Evolutionary conservation across 2,888 invertebrate species (phyloP).

Genomic region (Chrysolina oricalcia): DNA sequence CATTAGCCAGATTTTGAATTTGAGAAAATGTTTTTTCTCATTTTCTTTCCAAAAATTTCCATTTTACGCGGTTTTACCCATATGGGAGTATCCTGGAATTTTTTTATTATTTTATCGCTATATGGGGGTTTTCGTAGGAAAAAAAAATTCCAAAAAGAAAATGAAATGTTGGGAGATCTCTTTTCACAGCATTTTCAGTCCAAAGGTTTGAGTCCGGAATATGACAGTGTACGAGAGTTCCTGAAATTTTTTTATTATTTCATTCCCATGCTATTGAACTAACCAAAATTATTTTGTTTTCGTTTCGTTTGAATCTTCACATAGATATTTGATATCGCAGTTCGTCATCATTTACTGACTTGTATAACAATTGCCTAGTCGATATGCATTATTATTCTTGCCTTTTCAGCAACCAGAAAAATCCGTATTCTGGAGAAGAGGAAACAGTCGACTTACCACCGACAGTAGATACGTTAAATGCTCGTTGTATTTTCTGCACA

Average conservation of each 20-base stretch:
- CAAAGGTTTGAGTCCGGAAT: slow-evolving; percentile 17
- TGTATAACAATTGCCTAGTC: slow-evolving; percentile 27
- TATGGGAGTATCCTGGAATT: slow-evolving; percentile 3
- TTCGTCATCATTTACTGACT: slow-evolving; percentile 27
- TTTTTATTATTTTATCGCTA: slow-evolving; percentile 24
- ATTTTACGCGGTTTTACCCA: too few species aligned
- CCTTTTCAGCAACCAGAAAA: slow-evolving; percentile 26
- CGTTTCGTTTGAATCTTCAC: slow-evolving; percentile 8
- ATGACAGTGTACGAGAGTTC: slow-evolving; percentile 2
- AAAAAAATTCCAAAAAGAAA: slow-evolving; percentile 13
- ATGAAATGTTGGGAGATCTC: slow-evolving; percentile 12
- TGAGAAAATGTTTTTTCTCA: slow-evolving; percentile 1
- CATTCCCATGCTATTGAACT: neutral
- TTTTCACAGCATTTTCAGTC: slow-evolving; percentile 7
- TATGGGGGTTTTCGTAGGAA: slow-evolving; percentile 12
- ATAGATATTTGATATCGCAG: slow-evolving; percentile 23
- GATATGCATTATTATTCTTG: slow-evolving; percentile 26
- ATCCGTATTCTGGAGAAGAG: slow-evolving; percentile 19
- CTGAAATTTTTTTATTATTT: slow-evolving; percentile 17
- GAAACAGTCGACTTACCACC: slow-evolving; percentile 21
- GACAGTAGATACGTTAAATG: slow-evolving; percentile 25
- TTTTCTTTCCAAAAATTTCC: slow-evolving; percentile 1
- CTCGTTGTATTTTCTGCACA: slow-evolving; percentile 27
- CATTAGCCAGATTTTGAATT: neutral
- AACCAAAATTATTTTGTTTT: slow-evolving; percentile 22